Evolutionary conservation across 2,888 invertebrate species (phyloP).

Genomic region (Caenorhabditis japonica): DNA sequence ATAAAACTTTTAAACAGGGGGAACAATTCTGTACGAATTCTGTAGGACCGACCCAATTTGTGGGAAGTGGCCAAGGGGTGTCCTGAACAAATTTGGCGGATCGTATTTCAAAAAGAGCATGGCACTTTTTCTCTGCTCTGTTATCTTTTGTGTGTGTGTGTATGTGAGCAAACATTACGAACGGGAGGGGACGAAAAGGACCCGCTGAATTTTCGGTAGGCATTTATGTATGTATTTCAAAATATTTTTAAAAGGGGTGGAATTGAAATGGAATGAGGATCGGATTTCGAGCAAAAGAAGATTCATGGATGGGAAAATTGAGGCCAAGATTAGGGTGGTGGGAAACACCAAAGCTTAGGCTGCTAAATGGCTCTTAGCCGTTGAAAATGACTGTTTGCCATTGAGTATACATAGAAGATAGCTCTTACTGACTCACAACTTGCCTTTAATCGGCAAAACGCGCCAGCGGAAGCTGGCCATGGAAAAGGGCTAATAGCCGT

Average conservation of each 20-base stretch:
- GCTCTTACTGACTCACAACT: no score
- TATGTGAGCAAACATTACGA: constrained; percentile 37
- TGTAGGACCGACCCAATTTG: constrained; percentile 37
- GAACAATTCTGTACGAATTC: constrained; percentile 20
- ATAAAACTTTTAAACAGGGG: not conserved
- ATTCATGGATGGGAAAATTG: not conserved
- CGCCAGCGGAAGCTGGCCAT: no score
- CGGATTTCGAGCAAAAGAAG: not conserved
- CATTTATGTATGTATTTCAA: constrained; percentile 24
- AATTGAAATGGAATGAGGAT: not conserved
- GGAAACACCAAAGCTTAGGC: not conserved
- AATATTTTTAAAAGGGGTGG: constrained; percentile 1
- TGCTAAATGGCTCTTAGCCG: no score
- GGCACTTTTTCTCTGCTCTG: no score
- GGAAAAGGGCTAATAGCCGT: no score
- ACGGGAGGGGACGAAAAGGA: constrained; percentile 3
- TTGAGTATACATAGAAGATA: no score
- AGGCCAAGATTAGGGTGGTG: not conserved
- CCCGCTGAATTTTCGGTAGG: constrained; percentile 1
- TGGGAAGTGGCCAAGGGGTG: constrained; percentile 8
- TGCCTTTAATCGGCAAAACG: no score
- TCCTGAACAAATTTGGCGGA: constrained; percentile 49
- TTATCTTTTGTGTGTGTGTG: no score
- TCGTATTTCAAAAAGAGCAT: constrained; percentile 50
- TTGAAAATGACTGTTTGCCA: no score